Evolutionary conservation across 2,113 vertebrate species (phyloP).

Genomic region (Fukomys damarensis): DNA sequence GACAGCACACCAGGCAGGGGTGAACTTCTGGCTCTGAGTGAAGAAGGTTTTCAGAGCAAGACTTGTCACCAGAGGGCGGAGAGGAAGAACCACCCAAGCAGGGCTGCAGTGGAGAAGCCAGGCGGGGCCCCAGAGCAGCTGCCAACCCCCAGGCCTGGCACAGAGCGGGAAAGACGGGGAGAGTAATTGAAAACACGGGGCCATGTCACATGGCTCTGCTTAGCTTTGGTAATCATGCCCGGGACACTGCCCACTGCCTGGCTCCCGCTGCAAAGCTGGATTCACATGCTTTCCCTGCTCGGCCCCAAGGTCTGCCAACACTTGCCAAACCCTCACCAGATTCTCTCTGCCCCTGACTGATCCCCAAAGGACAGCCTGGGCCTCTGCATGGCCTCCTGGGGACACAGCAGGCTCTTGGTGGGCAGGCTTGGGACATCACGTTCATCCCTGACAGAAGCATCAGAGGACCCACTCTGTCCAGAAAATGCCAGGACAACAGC

Average conservation of each 20-base stretch:
- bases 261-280: constrained; percentile 77
- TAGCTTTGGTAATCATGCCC: constrained; percentile 79
- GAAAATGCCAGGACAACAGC: neutral
- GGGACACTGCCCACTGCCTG: constrained; percentile 78
- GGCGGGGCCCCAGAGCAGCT: neutral
- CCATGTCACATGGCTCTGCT: constrained; percentile 74
- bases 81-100: neutral
- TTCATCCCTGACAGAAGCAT: neutral
- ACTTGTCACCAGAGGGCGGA: neutral
- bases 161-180: neutral
- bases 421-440: neutral
- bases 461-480: neutral
- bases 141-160: constrained; percentile 77
- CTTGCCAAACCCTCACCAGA: neutral
- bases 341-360: fast-evolving
- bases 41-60: neutral
- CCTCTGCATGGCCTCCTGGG: neutral
- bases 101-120: constrained; percentile 64
- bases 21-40: no score
- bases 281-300: neutral
- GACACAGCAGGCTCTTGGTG: neutral
- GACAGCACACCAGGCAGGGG: no score
- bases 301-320: neutral
- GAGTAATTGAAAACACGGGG: constrained; percentile 87
- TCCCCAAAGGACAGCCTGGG: neutral